These are phyloP conservation scores for Hydrophis major DNA, from an alignment of 2,797 vertebrate species.

Conservation along the genomic window DNA sequence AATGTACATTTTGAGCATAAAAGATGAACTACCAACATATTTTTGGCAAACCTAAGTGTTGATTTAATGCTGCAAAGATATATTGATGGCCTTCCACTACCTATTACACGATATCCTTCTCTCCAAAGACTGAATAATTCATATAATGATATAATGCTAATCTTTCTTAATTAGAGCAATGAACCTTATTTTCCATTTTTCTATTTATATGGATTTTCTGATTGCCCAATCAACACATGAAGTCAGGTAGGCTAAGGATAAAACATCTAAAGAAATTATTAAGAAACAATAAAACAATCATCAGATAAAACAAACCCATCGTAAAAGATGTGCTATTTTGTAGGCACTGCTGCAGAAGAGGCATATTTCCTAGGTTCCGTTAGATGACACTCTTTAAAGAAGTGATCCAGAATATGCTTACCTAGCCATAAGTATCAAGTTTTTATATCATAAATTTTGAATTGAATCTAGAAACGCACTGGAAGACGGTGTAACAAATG, in stretches of 20 bases:
- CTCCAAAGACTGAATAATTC: background rate
- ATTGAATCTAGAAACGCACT: background rate
- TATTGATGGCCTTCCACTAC: background rate
- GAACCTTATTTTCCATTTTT: background rate
- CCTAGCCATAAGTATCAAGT: background rate
- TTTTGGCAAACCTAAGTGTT: background rate
- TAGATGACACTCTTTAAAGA: background rate
- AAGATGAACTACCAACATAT: background rate
- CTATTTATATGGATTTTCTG: background rate
- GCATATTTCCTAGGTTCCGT: background rate
- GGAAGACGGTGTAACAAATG: background rate
- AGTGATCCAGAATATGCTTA: background rate
- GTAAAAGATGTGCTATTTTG: background rate
- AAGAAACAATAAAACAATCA: background rate
- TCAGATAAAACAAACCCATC: background rate
- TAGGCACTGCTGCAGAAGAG: background rate
- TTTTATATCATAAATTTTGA: background rate
- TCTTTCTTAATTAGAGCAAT: background rate
- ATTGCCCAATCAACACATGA: background rate
- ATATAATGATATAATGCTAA: background rate
- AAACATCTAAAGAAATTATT: background rate
- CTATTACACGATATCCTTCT: background rate
- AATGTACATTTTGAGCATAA: background rate
- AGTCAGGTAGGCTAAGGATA: background rate
- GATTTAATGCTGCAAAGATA: background rate